Percentiles rank a stretch among this genome's conserved stretches.
These are phyloP conservation scores for Cathartes aura DNA, from an alignment of 2,113 vertebrate genomes.

Conservation along the genomic window DNA sequence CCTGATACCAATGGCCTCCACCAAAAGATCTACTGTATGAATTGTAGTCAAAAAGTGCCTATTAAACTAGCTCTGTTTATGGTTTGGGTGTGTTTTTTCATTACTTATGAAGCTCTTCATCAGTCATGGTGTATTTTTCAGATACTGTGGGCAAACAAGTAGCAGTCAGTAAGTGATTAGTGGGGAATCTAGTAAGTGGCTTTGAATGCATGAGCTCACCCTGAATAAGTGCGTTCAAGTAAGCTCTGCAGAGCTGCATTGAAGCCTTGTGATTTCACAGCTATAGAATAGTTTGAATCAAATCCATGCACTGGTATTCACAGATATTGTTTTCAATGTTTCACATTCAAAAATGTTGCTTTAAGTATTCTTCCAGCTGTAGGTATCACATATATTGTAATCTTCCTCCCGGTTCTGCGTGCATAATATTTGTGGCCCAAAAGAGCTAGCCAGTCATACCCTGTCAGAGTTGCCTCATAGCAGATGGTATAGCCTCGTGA, in stretches of 20 bases:
- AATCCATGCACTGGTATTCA: neutral
- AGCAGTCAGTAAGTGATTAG: neutral
- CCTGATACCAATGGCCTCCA: neutral
- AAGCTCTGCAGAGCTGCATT: neutral
- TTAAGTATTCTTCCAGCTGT: neutral
- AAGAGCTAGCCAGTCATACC: neutral
- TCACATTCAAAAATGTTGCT: neutral
- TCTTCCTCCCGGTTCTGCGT: neutral
- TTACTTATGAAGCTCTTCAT: neutral
- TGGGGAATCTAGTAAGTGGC: neutral
- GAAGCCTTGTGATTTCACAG: neutral
- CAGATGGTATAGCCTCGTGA: neutral
- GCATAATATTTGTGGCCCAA: conserved; percentile 10
- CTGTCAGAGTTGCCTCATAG: neutral
- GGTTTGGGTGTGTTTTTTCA: neutral
- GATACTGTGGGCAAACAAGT: neutral
- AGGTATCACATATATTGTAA: neutral
- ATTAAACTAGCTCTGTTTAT: neutral
- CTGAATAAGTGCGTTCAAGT: neutral
- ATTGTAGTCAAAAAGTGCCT: neutral
- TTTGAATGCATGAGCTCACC: neutral
- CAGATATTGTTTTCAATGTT: no score
- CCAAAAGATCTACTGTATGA: neutral
- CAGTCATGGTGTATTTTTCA: neutral
- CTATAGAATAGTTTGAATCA: neutral